Percentiles rank a stretch among this genome's conserved stretches.
phyloP scores from a whole-genome alignment of 2,888 invertebrate species.

The Anticlea derivata region DNA sequence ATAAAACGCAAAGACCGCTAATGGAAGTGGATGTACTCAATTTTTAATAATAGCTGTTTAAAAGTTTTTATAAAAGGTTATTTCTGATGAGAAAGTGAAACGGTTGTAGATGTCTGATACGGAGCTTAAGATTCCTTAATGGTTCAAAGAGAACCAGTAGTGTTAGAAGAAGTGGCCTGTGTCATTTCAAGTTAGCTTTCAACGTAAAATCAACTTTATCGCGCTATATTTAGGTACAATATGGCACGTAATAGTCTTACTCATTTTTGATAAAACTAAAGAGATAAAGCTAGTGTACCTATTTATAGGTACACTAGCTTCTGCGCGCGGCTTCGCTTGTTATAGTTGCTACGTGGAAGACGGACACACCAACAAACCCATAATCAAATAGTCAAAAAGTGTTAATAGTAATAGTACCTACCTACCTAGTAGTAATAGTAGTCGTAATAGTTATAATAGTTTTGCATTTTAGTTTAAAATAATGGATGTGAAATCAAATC shows the following conservation, averaged over 20 bases:
- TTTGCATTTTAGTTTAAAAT: too few species aligned
- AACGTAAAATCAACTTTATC: neutral
- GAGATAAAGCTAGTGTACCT: too few species aligned
- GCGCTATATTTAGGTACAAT: neutral
- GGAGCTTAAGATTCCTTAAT: constrained; percentile 21
- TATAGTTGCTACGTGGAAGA: too few species aligned
- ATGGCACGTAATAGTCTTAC: neutral
- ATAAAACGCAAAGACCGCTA: constrained; percentile 22
- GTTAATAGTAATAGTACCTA: too few species aligned
- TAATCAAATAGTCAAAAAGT: too few species aligned
- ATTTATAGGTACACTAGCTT: too few species aligned
- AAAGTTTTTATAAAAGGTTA: constrained; percentile 30
- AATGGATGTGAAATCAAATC: too few species aligned
- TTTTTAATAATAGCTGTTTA: constrained; percentile 30
- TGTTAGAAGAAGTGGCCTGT: neutral
- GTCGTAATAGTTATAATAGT: too few species aligned
- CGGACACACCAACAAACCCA: too few species aligned
- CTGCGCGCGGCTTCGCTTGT: too few species aligned
- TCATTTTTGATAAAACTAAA: too few species aligned
- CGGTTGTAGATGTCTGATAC: constrained; percentile 29
- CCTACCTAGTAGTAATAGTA: too few species aligned
- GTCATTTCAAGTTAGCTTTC: constrained; percentile 2
- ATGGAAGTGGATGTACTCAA: constrained; percentile 33
- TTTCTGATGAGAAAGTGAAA: constrained; percentile 20
- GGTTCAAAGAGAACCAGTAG: constrained; percentile 15